Percentiles rank a stretch among this genome's conserved stretches.
phyloP scores from a whole-genome alignment of 2,888 invertebrate genomes.

The Neria commutata region DNA sequence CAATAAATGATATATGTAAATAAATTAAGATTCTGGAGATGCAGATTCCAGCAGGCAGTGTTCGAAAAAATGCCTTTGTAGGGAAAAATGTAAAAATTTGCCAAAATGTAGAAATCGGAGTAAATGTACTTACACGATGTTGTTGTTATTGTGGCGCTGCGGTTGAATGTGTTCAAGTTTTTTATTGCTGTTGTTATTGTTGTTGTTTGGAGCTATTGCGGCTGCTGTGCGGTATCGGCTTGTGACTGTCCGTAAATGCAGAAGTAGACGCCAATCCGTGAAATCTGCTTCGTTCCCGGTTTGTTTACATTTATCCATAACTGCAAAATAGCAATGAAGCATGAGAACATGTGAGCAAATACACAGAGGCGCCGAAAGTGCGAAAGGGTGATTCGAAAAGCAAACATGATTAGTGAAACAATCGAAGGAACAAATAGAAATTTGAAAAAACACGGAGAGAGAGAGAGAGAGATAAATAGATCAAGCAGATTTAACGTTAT shows the following conservation, averaged over 20 bases:
- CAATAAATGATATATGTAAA: too few species aligned
- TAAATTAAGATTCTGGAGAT: too few species aligned
- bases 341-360: not conserved
- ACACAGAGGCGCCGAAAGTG: not conserved
- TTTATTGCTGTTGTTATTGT: slow-evolving; percentile 21
- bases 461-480: slow-evolving; percentile 2
- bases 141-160: slow-evolving; percentile 8
- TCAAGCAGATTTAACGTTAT: too few species aligned
- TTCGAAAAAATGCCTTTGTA: too few species aligned
- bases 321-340: slow-evolving; percentile 24
- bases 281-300: slow-evolving; percentile 22
- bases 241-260: slow-evolving; percentile 2
- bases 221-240: slow-evolving; percentile 16
- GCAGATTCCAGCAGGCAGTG: too few species aligned
- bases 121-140: slow-evolving; percentile 37
- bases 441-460: not conserved
- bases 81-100: too few species aligned
- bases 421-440: not conserved
- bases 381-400: not conserved
- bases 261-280: not conserved
- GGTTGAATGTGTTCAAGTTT: slow-evolving; percentile 9
- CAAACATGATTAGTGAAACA: not conserved
- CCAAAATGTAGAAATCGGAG: too few species aligned
- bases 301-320: slow-evolving; percentile 41
- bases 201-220: slow-evolving; percentile 23